phyloP scores from a whole-genome alignment of 2,888 invertebrate genomes.

The Ormyrus nitidulus region DNA sequence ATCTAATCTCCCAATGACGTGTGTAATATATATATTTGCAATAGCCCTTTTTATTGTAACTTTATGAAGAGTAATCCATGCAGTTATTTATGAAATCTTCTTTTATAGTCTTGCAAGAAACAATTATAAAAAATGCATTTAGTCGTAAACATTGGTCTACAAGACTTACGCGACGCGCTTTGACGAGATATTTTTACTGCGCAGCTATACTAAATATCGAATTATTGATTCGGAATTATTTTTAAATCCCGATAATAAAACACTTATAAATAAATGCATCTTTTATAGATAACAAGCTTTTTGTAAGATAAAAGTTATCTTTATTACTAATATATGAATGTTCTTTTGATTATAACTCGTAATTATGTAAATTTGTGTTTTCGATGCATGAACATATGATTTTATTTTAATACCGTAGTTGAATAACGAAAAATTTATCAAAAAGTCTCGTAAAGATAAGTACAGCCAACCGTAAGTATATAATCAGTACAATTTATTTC shows the following conservation, averaged over 20 bases:
- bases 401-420: not conserved
- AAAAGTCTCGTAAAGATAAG: not conserved
- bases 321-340: not conserved
- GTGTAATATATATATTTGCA: not conserved
- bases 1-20: constrained; percentile 6
- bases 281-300: not conserved
- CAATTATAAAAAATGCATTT: not conserved
- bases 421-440: not conserved
- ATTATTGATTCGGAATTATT: too few relatives aligned
- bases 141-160: not conserved
- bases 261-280: not conserved
- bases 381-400: not conserved
- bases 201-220: too few relatives aligned
- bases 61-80: constrained; percentile 31
- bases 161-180: too few relatives aligned
- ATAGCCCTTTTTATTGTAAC: not conserved
- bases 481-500: not conserved
- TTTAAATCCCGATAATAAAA: not conserved
- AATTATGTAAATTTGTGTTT: constrained; percentile 7
- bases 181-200: too few relatives aligned
- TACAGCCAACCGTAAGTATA: not conserved
- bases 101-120: not conserved
- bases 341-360: not conserved
- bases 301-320: not conserved
- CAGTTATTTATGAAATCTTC: constrained; percentile 10